Evolutionary conservation across 2,888 invertebrate species (phyloP), one percentile per base, ranked within the genome.

Genomic region (Ormyrus pomaceus): DNA sequence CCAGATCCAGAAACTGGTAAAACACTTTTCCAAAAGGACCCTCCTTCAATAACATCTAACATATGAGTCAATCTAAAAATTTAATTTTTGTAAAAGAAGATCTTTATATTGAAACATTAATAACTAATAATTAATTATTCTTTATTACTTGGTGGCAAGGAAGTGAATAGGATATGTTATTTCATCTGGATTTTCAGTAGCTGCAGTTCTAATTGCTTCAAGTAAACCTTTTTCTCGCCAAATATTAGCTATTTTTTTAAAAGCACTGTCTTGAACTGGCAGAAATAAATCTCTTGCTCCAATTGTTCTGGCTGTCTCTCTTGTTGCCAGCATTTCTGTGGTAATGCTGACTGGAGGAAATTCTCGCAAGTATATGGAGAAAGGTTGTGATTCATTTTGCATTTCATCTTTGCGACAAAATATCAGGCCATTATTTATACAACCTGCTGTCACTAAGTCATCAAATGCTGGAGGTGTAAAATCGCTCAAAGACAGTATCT

Each of bases 151-250:
- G n/a, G 86, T 87, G 3, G 89, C 88, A n/a, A 88, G 59, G 89
- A 88, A 91, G 48, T 90, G 89, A 6, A 93, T 74, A 0, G 91
- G 92, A 82, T 91, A 92, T 2, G 94, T 92, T 6, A 92, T 91
- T 82, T 92, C 92, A 1, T 91, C 87, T 6, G 91, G 91, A 48
- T 93, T 91, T 70, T 93, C 92, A 0, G 93, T 92, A 2, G 90
- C 89, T 8, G 95, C 94, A 5, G 94, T 92, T 82, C 93, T 92
- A 13, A 96, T 88, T 1, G 95, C 95, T 84, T 95, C 95, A 8
- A 93, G 87, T 82, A 95, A 93, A 0, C 96, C 96, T 87, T 95
- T 94, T 86, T 96, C 95, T 83, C 95, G 94, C 93, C 95, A 96
- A 0, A 94, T 94, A 87, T 95, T 94, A 0, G 94, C 94, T 13